A percentile compares a stretch with the other conserved stretches of the same genome.
Conservation (phyloP, 2,888 invertebrate species). For the Hydropsyche betteni region DNA sequence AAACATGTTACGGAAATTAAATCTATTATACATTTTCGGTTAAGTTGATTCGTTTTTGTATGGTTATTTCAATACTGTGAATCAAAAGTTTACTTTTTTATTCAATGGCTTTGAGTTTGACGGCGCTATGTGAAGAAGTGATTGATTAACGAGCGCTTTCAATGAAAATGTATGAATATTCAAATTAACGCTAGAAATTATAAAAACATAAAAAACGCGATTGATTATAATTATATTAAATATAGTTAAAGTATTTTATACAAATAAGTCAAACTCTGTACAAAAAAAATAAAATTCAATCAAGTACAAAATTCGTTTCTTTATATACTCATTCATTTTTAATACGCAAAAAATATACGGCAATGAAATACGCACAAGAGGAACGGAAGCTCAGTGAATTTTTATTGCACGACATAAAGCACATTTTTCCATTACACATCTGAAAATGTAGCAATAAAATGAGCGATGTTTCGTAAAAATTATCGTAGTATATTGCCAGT, state of each 20-base stretch:
- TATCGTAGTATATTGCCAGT: constrained; percentile 12
- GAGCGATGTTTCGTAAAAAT: constrained; percentile 24
- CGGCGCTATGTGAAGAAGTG: constrained; percentile 9
- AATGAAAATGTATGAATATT: not conserved
- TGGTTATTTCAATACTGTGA: not conserved
- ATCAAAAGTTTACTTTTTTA: not conserved
- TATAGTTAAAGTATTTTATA: too few relatives aligned
- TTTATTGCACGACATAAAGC: constrained; percentile 18
- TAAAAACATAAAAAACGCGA: too few relatives aligned
- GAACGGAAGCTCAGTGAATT: not conserved
- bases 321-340: too few relatives aligned
- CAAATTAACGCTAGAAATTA: not conserved
- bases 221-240: too few relatives aligned
- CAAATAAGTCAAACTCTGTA: too few relatives aligned
- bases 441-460: constrained; percentile 19
- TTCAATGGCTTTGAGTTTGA: not conserved
- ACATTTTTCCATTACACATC: constrained; percentile 5
- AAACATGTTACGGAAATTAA: too few relatives aligned
- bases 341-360: too few relatives aligned
- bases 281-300: too few relatives aligned
- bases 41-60: too few relatives aligned
- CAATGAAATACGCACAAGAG: not conserved
- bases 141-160: not conserved
- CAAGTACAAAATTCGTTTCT: too few relatives aligned
- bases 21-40: too few relatives aligned